Percentiles rank a stretch among this genome's conserved stretches.
phyloP scores from a whole-genome alignment of 2,888 invertebrate genomes.

The Sinohyriopsis cumingii region DNA sequence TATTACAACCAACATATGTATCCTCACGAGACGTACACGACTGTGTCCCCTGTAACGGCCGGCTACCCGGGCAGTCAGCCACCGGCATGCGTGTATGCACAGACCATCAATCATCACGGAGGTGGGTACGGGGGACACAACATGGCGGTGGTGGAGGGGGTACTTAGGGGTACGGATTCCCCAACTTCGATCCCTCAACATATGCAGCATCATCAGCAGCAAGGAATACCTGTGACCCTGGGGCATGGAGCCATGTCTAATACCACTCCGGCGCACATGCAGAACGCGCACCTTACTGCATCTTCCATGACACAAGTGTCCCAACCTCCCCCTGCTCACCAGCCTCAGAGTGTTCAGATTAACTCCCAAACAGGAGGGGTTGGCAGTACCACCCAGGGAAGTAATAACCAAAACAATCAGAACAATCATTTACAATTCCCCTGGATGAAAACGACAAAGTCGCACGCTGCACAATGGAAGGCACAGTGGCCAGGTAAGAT shows the following conservation, averaged over 20 bases:
- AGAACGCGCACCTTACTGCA: slow-evolving; percentile 35
- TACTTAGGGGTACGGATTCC: slow-evolving; percentile 30
- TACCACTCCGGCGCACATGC: slow-evolving; percentile 56
- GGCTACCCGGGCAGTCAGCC: slow-evolving; percentile 32
- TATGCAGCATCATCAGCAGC: slow-evolving; percentile 20
- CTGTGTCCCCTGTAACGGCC: slow-evolving; percentile 16
- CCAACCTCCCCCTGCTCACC: slow-evolving; percentile 54
- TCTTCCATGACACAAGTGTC: slow-evolving; percentile 31
- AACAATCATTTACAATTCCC: slow-evolving; percentile 63
- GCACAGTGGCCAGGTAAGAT: slow-evolving; percentile 68
- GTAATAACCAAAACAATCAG: slow-evolving; percentile 32
- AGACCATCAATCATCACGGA: slow-evolving; percentile 30
- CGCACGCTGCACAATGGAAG: slow-evolving; percentile 71
- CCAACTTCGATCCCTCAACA: slow-evolving; percentile 24
- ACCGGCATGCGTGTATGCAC: slow-evolving; percentile 55
- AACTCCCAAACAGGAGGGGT: slow-evolving; percentile 18
- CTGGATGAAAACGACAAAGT: slow-evolving; percentile 71
- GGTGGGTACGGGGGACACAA: slow-evolving; percentile 58
- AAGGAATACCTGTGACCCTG: slow-evolving; percentile 9
- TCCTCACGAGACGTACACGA: slow-evolving; percentile 43
- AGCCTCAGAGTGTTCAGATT: slow-evolving; percentile 25
- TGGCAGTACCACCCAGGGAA: slow-evolving; percentile 23
- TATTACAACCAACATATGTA: slow-evolving; percentile 54
- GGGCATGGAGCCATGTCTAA: slow-evolving; percentile 21
- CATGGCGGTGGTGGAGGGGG: slow-evolving; percentile 64